Base-by-base conservation (phyloP, 2,113 vertebrate species). In the Marmota monax region DNA sequence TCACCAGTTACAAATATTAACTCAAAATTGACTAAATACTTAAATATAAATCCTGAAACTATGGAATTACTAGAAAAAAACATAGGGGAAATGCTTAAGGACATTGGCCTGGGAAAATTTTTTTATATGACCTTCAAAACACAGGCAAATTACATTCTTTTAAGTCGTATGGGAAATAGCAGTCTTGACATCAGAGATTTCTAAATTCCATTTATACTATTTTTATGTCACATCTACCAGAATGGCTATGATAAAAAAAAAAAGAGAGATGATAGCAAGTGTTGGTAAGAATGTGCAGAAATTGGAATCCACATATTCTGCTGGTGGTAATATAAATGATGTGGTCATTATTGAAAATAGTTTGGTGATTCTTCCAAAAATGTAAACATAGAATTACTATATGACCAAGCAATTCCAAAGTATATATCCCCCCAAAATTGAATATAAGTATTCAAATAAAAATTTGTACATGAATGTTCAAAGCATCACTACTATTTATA, bases 171-270 rank as follows among this genome's bases (percentile, higher is more conserved):
- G 7, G n/a, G 42, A 73, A 25, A 79, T 13, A 70, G 23, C 45
- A 65, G 14, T 63, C 58, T 94, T 92, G 42, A 13, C 90, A 92
- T 58, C 45, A 65, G 53, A 95, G 67, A 76, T 78, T 83, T 83
- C 42, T 22, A 78, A 82, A 87, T 73, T 63, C 42, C 42, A 65
- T 84, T 76, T 76, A 48, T 74, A 56, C 29, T 77, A 29, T 14
- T 92, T 67, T 58, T 65, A 85, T 90, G 34, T 94, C 63, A 77
- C 17, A 12, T 73, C 37, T 32, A 56, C 27, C 32, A 73, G 61
- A 14, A 77, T 70, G 42, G 39, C 42, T 92, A 16, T 83, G 82
- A 76, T 82, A 34, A 74, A 84, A 79, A 74, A 74, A 48, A 51
- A 13, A 51, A 84, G 69, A 74, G 1, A n/a, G 39, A 78, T 16